These are phyloP conservation scores for Dasysyrphus tricinctus DNA, from an alignment of 2,888 invertebrate species.

Conservation along the genomic window DNA sequence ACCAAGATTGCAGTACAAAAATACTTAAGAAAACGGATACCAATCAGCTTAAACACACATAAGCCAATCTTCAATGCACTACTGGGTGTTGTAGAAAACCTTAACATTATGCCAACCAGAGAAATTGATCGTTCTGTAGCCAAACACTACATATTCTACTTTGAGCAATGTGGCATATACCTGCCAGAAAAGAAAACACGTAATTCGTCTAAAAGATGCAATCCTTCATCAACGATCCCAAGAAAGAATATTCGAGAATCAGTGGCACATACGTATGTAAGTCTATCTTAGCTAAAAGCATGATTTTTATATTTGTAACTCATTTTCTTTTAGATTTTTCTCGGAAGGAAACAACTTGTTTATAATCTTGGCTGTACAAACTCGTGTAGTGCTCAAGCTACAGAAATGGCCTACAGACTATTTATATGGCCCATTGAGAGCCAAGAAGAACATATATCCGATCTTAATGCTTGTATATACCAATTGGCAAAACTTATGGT, in stretches of 20 bases:
- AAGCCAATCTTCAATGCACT: constrained; percentile 91
- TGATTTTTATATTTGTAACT: too few species aligned
- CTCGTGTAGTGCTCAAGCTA: constrained; percentile 89
- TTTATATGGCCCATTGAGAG: constrained; percentile 91
- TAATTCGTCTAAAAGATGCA: constrained; percentile 93
- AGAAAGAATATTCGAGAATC: constrained; percentile 88
- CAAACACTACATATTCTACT: constrained; percentile 96
- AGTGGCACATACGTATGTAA: constrained; percentile 90
- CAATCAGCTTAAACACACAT: constrained; percentile 93
- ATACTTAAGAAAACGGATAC: not conserved
- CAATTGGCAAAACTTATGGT: constrained; percentile 94
- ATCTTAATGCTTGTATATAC: constrained; percentile 90
- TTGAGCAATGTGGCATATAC: constrained; percentile 99
- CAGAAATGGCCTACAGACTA: constrained; percentile 95
- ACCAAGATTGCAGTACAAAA: not conserved
- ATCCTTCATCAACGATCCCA: constrained; percentile 90
- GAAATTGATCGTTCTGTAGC: constrained; percentile 94
- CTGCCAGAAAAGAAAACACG: constrained; percentile 89
- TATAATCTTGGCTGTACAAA: constrained; percentile 92
- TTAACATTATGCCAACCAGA: constrained; percentile 87
- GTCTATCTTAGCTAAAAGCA: constrained; percentile 78
- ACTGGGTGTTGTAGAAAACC: constrained; percentile 87
- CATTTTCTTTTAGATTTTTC: constrained; percentile 84
- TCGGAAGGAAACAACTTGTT: constrained; percentile 89
- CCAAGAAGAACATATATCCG: constrained; percentile 90